These are phyloP conservation scores for Catharus minimus DNA, from an alignment of 2,113 vertebrate species.

Conservation along the genomic window DNA sequence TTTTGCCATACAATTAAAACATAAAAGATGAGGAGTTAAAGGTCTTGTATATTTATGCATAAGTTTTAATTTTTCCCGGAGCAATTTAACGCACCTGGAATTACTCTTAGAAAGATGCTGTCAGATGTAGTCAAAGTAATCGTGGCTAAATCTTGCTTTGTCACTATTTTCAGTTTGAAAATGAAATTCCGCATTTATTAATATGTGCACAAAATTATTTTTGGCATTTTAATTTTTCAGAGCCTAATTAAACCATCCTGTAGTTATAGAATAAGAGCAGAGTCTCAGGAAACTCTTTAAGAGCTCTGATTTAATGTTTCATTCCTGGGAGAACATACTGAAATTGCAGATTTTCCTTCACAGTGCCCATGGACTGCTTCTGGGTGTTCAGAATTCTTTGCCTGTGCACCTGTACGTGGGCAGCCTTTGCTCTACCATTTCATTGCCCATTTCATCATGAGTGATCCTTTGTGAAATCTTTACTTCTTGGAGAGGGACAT, in stretches of 20 bases:
- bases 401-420: not conserved
- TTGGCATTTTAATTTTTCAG: conserved; percentile 2
- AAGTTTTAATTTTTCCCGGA: conserved; percentile 5
- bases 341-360: not conserved
- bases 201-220: not conserved
- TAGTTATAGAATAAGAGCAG: not conserved
- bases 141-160: not conserved
- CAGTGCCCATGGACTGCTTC: not conserved
- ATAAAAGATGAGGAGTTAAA: conserved; percentile 13
- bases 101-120: not conserved
- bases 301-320: not conserved
- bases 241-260: not conserved
- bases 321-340: not conserved
- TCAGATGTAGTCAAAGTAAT: not conserved
- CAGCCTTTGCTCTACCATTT: not conserved
- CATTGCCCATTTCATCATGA: not conserved
- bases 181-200: not conserved
- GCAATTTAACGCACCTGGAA: not conserved
- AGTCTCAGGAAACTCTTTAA: not conserved
- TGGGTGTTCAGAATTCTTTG: not conserved
- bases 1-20: conserved; percentile 19
- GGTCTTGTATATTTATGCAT: conserved; percentile 3
- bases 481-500: not conserved
- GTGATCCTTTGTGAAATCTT: not conserved
- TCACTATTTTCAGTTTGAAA: not conserved